Evolutionary conservation across 2,797 vertebrate genomes (phyloP), one percentile per base, ranked within the genome.

Genomic region (Mallotus villosus): DNA sequence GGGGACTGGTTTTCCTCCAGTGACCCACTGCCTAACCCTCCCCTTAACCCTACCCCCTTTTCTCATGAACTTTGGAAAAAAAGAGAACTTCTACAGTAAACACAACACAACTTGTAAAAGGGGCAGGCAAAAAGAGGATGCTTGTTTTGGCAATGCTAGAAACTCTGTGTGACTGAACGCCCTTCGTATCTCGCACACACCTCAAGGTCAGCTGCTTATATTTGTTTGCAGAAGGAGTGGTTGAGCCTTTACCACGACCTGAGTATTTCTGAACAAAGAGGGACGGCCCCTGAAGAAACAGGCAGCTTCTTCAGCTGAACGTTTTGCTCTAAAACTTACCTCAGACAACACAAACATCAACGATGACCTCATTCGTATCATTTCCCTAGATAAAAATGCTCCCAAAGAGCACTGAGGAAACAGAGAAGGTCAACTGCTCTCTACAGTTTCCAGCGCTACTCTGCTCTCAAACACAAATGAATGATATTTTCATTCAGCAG

Each of bases 281-380:
- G 34, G 76, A 74, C 67, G 72, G 78, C 74, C 24, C 41, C 75
- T 71, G 70, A 71, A 78, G 74, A 34, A 1, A 34, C 32, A 6
- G 32, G 32, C 32, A 8, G 32, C 32, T 8, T 3, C 32, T 6
- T 34, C 8, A 8, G 32, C 32, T 34, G 32, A 34, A 34, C 32
- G 7, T 34, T 34, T 34, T 83, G 49, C 84, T 81, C 70, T 81
- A 84, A 88, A 87, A 84, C 78, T 34, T 51, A 77, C 78, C 71
- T 81, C 80, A 82, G 84, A 86, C 86, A 83, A 84, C 87, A 79
- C 79, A 74, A 80, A 76, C 70, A 84, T 87, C 75, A 85, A 82
- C 84, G n/a, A 77, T 82, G 83, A 88, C 83, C 86, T 86, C 37
- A 24, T 16, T 65, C 21, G 62, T 41, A 64, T n/a, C 61, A 63